Evolutionary conservation across 2,888 invertebrate genomes (phyloP), one percentile per base, ranked within the genome.

Genomic region (Camponotus fellah): DNA sequence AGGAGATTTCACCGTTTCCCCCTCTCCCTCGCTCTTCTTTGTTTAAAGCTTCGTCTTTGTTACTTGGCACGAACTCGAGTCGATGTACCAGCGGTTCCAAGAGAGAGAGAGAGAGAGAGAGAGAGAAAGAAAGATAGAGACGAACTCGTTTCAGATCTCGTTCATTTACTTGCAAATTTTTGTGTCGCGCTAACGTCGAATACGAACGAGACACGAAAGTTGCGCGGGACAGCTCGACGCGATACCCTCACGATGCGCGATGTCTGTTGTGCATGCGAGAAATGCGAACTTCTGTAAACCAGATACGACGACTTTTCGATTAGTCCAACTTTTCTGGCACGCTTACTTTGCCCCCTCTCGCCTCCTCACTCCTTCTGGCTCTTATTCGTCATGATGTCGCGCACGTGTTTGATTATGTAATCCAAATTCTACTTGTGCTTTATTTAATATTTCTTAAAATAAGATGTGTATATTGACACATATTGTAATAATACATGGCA

Each of bases 151-250:
- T 82, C 77, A 76, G 69, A 66, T 72, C 17, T 46, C 81, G 82
- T 90, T 90, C 87, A 85, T 89, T 90, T 88, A 89, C 88, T 88
- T 88, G 88, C 90, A 90, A 89, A 89, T 89, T 86, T 79, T 83
- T 84, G 83, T 83, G 85, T 83, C 83, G 83, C 74, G 75, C 69
- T 26, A 32, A 32, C 84, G 82, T 71, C 89, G 85, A 84, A 85
- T 82, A 79, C 81, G 84, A 83, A 85, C 85, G 84, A 69, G 82
- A 21, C 60, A 65, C 53, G 34, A 71, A 82, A 82, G 58, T 85
- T 89, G 85, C 82, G 69, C 66, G 46, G 56, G 58, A 69, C 56
- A 74, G 76, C 81, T 79, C 79, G 85, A 83, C 80, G 77, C 83
- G 69, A 74, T 66, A 81, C 84, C 64, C 81, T 82, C 74, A 83